Conservation (phyloP, 2,113 vertebrate genomes). For the Chinchilla lanigera region DNA sequence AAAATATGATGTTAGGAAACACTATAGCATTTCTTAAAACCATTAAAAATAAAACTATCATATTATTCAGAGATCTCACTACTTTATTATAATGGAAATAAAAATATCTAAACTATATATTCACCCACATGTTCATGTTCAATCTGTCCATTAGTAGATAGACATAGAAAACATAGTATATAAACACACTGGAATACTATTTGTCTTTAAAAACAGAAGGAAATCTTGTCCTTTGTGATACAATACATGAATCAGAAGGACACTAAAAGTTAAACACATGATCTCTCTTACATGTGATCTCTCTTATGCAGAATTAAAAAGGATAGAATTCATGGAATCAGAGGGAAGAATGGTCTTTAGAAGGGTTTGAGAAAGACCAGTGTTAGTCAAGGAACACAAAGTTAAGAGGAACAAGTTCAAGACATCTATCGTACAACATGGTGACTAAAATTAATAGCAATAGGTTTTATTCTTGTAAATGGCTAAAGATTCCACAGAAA, state of each 20-base stretch:
- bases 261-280: not conserved
- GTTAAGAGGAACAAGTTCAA: not conserved
- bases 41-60: not conserved
- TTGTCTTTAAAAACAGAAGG: not conserved
- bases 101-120: not conserved
- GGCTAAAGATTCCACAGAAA: not conserved
- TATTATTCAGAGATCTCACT: not conserved
- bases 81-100: not conserved
- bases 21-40: not conserved
- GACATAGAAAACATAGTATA: not conserved
- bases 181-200: not conserved
- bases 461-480: not conserved
- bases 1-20: not conserved
- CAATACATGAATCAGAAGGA: not conserved
- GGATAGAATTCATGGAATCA: not conserved
- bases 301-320: not conserved
- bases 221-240: not conserved
- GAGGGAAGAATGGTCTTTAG: not conserved
- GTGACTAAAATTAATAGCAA: not conserved
- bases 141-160: not conserved
- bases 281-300: not conserved
- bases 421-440: not conserved
- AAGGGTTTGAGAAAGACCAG: not conserved
- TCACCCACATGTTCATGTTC: not conserved
- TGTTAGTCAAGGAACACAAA: not conserved